Evolutionary conservation across 2,888 invertebrate genomes (phyloP).

Genomic region (Epiblema foenella): DNA sequence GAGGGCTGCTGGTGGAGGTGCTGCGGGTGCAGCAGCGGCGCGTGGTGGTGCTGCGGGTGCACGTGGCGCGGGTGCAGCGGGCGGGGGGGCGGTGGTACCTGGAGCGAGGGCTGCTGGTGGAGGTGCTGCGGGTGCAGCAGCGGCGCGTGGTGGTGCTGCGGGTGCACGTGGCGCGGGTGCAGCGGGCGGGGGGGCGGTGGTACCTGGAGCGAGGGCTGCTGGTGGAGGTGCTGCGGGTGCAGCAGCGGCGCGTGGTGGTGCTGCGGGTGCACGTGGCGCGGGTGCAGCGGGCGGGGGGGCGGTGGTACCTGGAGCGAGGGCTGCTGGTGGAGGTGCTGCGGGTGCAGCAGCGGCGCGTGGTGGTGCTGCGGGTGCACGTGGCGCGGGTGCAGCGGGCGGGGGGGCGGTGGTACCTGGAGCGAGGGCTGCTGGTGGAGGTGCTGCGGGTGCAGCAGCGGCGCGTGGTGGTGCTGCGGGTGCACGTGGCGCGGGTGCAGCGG

Average conservation of each 20-base stretch:
- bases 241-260: constrained; percentile 44
- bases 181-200: too few relatives aligned
- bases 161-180: constrained; percentile 22
- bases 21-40: constrained; percentile 83
- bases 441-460: too few relatives aligned
- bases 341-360: too few relatives aligned
- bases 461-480: too few relatives aligned
- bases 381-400: too few relatives aligned
- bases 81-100: constrained; percentile 45
- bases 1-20: constrained; percentile 65
- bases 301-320: too few relatives aligned
- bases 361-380: too few relatives aligned
- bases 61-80: constrained; percentile 53
- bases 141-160: constrained; percentile 41
- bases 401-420: constrained; percentile 10
- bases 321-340: too few relatives aligned
- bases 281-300: neutral
- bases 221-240: neutral
- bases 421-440: too few relatives aligned
- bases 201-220: constrained; percentile 6
- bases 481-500: too few relatives aligned
- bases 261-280: constrained; percentile 14
- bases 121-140: neutral
- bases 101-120: constrained; percentile 12
- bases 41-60: constrained; percentile 60